Conservation (phyloP, 1,140 invertebrate genomes). For the Samia ricini region DNA sequence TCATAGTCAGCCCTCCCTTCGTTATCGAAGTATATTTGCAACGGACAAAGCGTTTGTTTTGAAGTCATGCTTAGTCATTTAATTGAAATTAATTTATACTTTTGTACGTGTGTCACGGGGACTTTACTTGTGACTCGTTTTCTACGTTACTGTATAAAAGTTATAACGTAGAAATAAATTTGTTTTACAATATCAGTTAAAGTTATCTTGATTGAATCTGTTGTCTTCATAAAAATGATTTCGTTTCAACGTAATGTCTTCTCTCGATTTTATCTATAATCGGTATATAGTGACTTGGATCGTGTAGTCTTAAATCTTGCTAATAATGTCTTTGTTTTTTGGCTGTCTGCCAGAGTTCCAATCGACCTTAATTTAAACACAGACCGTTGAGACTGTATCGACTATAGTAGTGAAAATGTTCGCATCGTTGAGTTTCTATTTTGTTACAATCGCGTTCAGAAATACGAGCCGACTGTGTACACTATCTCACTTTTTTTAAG, state of each 20-base stretch:
- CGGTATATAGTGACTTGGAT: not conserved
- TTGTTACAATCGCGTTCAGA: conserved; percentile 39
- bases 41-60: conserved; percentile 34
- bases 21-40: conserved; percentile 38
- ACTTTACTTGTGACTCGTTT: not conserved
- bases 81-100: conserved; percentile 36
- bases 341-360: conserved; percentile 43
- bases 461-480: conserved; percentile 59
- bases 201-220: too few species aligned
- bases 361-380: conserved; percentile 47
- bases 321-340: conserved; percentile 36
- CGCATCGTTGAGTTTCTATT: conserved; percentile 25
- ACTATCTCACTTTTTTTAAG: conserved; percentile 41
- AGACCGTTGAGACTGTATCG: conserved; percentile 36
- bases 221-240: not conserved
- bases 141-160: not conserved
- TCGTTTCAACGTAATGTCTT: not conserved
- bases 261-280: not conserved
- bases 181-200: too few species aligned
- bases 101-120: not conserved
- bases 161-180: too few species aligned
- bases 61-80: conserved; percentile 24
- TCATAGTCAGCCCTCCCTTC: conserved; percentile 47
- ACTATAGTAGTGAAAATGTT: conserved; percentile 32
- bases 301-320: conserved; percentile 16